Conservation (phyloP, 2,888 invertebrate genomes). For the Hemicrepidius hirtus region DNA sequence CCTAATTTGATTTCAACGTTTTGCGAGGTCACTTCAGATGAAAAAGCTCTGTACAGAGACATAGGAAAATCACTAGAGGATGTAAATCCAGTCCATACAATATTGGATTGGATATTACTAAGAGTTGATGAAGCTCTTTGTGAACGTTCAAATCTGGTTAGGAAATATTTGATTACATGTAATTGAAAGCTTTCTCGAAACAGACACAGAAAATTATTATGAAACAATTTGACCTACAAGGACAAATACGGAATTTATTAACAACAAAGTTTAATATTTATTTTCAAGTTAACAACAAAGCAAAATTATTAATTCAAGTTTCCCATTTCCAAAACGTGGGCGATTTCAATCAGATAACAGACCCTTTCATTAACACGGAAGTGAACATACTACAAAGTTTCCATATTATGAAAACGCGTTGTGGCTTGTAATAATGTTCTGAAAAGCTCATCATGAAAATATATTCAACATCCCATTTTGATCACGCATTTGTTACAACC, state of each 20-base stretch:
- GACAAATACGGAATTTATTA: too few relatives aligned
- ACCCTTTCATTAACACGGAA: slow-evolving; percentile 13
- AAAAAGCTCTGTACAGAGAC: too few relatives aligned
- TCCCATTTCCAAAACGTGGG: slow-evolving; percentile 3
- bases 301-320: slow-evolving; percentile 19
- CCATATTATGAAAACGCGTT: slow-evolving; percentile 7
- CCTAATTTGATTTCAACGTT: too few relatives aligned
- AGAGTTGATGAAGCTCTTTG: slow-evolving; percentile 16
- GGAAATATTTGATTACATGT: background rate
- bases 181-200: slow-evolving; percentile 5
- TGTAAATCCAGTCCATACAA: background rate
- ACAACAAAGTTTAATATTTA: too few relatives aligned
- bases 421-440: slow-evolving; percentile 19
- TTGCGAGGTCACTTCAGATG: too few relatives aligned
- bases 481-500: too few relatives aligned
- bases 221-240: background rate
- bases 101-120: background rate
- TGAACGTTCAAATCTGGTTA: background rate
- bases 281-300: too few relatives aligned
- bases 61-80: too few relatives aligned
- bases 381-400: slow-evolving; percentile 8
- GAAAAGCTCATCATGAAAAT: slow-evolving; percentile 19
- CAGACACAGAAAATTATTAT: slow-evolving; percentile 3
- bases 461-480: background rate
- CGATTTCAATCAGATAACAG: slow-evolving; percentile 7